Evolutionary conservation across 2,888 invertebrate genomes (phyloP).

Genomic region (Pinctada fucata): DNA sequence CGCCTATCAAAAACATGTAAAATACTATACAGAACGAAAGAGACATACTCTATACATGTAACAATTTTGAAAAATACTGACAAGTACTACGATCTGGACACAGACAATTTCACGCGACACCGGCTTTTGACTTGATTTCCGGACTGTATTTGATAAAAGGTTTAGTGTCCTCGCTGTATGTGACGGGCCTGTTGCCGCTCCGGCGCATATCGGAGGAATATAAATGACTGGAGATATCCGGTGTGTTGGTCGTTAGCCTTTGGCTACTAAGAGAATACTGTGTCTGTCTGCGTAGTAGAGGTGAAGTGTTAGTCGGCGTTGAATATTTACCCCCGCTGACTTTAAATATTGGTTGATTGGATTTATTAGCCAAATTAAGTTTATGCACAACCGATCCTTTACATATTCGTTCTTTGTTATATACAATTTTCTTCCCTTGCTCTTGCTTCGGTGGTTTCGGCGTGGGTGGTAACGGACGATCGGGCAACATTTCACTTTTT

Average conservation of each 20-base stretch:
- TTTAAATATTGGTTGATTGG: constrained; percentile 50
- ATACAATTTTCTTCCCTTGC: constrained; percentile 39
- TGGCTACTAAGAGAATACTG: constrained; percentile 68
- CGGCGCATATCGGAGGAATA: constrained; percentile 66
- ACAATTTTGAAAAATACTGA: no score
- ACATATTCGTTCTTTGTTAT: constrained; percentile 61
- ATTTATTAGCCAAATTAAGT: constrained; percentile 47
- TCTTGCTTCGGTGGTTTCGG: constrained; percentile 3
- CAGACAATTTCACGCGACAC: constrained; percentile 15
- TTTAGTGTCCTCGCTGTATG: constrained; percentile 60
- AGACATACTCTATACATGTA: no score
- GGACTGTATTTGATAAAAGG: constrained; percentile 69
- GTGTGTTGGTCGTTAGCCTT: constrained; percentile 64
- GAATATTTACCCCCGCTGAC: constrained; percentile 66
- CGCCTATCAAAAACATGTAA: no score
- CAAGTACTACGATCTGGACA: no score
- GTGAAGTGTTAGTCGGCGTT: constrained; percentile 58
- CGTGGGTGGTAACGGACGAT: background rate
- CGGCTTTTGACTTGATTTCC: constrained; percentile 52
- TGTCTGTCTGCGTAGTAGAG: constrained; percentile 65
- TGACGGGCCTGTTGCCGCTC: constrained; percentile 42
- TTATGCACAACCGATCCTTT: constrained; percentile 66
- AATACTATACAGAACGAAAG: no score
- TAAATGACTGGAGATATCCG: constrained; percentile 60
- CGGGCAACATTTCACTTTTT: constrained; percentile 34